A percentile compares a stretch with the other conserved stretches of the same genome.
These are phyloP conservation scores for Lycaon pictus DNA, from an alignment of 2,113 vertebrate species.

Conservation along the genomic window DNA sequence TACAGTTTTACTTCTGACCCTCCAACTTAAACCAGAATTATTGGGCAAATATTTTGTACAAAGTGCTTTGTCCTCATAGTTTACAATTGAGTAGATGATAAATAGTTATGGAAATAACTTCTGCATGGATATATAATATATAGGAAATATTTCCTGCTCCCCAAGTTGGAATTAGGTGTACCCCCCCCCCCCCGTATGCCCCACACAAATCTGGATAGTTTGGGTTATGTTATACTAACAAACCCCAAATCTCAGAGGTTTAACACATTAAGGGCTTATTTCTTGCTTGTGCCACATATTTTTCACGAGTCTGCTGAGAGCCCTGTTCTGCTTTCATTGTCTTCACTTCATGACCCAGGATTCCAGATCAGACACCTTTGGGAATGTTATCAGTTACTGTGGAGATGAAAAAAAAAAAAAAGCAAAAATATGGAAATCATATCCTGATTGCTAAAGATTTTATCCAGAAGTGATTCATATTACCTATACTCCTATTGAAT, in stretches of 20 bases:
- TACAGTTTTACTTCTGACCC: constrained; percentile 14
- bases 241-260: neutral
- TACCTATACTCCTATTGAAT: neutral
- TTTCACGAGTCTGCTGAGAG: neutral
- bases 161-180: neutral
- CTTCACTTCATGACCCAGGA: neutral
- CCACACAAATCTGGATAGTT: neutral
- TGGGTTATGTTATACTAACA: neutral
- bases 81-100: neutral
- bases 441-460: neutral
- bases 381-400: neutral
- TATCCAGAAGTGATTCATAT: neutral
- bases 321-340: neutral
- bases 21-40: neutral
- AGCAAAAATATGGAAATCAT: neutral
- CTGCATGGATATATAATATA: neutral
- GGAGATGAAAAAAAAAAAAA: neutral
- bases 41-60: neutral
- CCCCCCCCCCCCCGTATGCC: neutral
- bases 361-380: neutral
- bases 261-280: neutral
- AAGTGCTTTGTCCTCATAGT: neutral
- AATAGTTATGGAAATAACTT: neutral
- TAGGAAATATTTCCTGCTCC: neutral
- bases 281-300: neutral